phyloP scores from a whole-genome alignment of 2,797 vertebrate species.

The Menidia menidia region DNA sequence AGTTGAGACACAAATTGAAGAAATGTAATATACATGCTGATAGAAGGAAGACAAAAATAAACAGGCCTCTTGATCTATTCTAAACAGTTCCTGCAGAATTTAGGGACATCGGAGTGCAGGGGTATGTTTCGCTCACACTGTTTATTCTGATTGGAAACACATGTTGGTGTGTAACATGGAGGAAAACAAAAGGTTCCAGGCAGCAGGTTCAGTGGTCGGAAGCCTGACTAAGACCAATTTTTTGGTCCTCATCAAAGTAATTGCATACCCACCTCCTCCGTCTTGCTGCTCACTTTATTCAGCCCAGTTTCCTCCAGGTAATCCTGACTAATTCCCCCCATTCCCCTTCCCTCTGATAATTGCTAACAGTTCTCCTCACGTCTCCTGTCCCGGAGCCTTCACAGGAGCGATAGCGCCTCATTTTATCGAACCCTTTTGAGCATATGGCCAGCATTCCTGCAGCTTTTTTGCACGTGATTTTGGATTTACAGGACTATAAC shows the following conservation, averaged over 20 bases:
- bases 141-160: neutral
- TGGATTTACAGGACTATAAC: conserved; percentile 39
- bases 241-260: conserved; percentile 58
- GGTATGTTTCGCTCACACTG: no score
- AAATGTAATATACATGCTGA: neutral
- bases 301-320: conserved; percentile 26
- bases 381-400: conserved; percentile 10
- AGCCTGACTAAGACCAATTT: conserved; percentile 31
- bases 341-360: conserved; percentile 54
- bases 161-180: neutral
- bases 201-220: neutral
- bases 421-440: conserved; percentile 39
- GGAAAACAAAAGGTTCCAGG: neutral
- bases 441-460: conserved; percentile 37
- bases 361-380: conserved; percentile 48
- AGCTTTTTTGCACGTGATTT: conserved; percentile 23
- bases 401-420: conserved; percentile 21
- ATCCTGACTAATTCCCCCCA: conserved; percentile 32
- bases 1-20: neutral
- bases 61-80: neutral
- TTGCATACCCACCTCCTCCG: conserved; percentile 5
- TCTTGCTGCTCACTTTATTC: conserved; percentile 11
- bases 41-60: neutral
- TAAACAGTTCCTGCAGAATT: neutral
- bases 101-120: neutral